These are phyloP conservation scores for Xylota segnis DNA, from an alignment of 2,888 invertebrate species.

Conservation along the genomic window DNA sequence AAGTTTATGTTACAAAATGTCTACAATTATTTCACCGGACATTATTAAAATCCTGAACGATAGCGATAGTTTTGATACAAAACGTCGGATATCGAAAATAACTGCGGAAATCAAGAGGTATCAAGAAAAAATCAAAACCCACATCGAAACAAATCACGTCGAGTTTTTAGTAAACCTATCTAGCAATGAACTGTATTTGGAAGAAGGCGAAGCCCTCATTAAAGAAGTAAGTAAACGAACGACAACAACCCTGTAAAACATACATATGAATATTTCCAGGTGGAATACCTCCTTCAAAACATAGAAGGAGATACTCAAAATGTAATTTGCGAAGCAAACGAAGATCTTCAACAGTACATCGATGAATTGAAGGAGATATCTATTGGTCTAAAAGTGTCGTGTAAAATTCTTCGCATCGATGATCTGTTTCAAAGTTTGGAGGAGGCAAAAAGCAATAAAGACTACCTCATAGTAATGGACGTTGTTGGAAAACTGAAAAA, in stretches of 20 bases:
- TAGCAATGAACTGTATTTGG: constrained; percentile 81
- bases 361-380: constrained; percentile 86
- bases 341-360: constrained; percentile 87
- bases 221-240: constrained; percentile 78
- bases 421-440: constrained; percentile 84
- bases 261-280: constrained; percentile 48
- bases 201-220: constrained; percentile 80
- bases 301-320: constrained; percentile 87
- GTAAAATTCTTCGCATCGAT: constrained; percentile 84
- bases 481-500: constrained; percentile 81
- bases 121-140: constrained; percentile 82
- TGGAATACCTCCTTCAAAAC: constrained; percentile 80
- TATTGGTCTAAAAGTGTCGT: constrained; percentile 85
- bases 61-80: constrained; percentile 78
- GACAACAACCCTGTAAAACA: neutral
- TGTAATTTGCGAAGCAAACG: constrained; percentile 87
- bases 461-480: constrained; percentile 81
- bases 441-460: constrained; percentile 81
- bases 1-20: constrained; percentile 36
- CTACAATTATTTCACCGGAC: constrained; percentile 77
- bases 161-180: constrained; percentile 83
- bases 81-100: constrained; percentile 81
- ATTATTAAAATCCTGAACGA: constrained; percentile 77
- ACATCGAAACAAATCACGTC: constrained; percentile 83
- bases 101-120: constrained; percentile 81